Conservation (phyloP, 2,113 vertebrate species). For the Rhineura floridana region DNA sequence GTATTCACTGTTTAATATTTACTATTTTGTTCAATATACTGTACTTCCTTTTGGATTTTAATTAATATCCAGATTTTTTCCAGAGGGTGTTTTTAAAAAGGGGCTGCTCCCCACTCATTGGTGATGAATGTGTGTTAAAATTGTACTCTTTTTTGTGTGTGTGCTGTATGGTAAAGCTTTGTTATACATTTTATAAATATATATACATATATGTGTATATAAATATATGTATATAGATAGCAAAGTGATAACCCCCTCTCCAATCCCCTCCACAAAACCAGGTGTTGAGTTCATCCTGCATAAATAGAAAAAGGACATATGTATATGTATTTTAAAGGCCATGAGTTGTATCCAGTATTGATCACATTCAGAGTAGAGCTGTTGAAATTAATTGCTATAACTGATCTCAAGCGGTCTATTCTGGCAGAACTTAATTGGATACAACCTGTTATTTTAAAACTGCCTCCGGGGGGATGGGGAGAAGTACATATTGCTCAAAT, state of each 20-base stretch:
- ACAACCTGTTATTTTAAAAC: conserved; percentile 64
- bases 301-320: conserved; percentile 75
- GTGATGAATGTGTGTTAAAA: conserved; percentile 89
- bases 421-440: too few species aligned
- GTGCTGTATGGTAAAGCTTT: conserved; percentile 88
- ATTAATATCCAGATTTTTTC: conserved; percentile 85
- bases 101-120: conserved; percentile 78
- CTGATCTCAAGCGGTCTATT: too few species aligned
- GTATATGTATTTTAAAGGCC: conserved; percentile 74
- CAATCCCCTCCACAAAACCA: conserved; percentile 44
- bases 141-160: conserved; percentile 80
- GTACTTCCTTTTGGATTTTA: conserved; percentile 89
- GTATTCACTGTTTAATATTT: conserved; percentile 96
- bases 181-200: conserved; percentile 85
- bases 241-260: conserved; percentile 74
- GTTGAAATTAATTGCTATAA: too few species aligned
- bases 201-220: conserved; percentile 81
- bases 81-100: conserved; percentile 80
- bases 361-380: too few species aligned
- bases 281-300: conserved; percentile 81
- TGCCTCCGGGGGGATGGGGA: conserved; percentile 66
- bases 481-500: conserved; percentile 61
- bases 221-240: conserved; percentile 83
- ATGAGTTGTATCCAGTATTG: too few species aligned
- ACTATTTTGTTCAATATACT: conserved; percentile 94